Conservation (phyloP, 2,888 invertebrate species). For the Helicoverpa assulta region DNA sequence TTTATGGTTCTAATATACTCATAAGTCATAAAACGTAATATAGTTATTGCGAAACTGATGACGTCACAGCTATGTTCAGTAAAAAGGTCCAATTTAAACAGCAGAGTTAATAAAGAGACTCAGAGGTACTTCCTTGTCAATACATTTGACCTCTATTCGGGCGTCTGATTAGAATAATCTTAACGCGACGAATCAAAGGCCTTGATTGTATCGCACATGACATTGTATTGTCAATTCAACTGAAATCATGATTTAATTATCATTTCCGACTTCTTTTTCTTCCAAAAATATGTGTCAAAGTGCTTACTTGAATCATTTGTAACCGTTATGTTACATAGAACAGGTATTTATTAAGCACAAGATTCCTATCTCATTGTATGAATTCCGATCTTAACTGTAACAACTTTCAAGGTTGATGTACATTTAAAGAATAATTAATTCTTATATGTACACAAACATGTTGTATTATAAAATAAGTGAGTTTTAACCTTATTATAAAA, state of each 20-base stretch:
- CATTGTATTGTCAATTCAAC: constrained; percentile 38
- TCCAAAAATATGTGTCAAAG: not conserved
- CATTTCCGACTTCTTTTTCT: constrained; percentile 5
- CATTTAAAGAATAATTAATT: constrained; percentile 21
- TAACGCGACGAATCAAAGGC: constrained; percentile 53
- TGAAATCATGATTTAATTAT: constrained; percentile 21
- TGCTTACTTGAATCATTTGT: not conserved
- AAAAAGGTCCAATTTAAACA: constrained; percentile 5
- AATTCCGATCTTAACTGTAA: constrained; percentile 47
- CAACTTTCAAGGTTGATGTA: constrained; percentile 38
- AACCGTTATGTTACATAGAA: not conserved
- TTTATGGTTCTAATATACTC: constrained; percentile 5
- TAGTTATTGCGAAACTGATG: not conserved
- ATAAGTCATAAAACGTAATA: not conserved
- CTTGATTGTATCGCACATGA: constrained; percentile 59
- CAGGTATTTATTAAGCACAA: constrained; percentile 23
- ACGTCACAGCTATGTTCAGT: constrained; percentile 14
- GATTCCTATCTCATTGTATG: constrained; percentile 16
- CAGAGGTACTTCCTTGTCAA: constrained; percentile 62
- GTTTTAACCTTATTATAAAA: constrained; percentile 10
- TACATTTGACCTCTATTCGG: constrained; percentile 66
- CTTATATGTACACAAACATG: not conserved
- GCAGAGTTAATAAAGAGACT: constrained; percentile 10
- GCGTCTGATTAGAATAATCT: constrained; percentile 71
- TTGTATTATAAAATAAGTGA: not conserved